phyloP scores from a whole-genome alignment of 2,888 invertebrate genomes.

The Megamerina dolium region DNA sequence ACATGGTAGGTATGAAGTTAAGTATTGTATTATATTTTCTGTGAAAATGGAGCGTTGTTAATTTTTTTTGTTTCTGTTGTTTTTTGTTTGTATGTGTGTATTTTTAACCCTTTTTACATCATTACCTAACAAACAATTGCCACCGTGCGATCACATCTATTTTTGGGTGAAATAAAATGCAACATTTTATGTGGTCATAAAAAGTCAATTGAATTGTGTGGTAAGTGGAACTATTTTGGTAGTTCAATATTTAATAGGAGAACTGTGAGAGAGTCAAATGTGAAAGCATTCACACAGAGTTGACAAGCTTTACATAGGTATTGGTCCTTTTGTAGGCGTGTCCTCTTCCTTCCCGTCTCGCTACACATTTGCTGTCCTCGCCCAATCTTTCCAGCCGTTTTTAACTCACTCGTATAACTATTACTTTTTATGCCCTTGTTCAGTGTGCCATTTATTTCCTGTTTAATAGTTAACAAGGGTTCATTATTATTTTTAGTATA shows the following conservation, averaged over 20 bases:
- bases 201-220: constrained; percentile 41
- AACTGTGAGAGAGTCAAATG: too few relatives aligned
- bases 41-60: too few relatives aligned
- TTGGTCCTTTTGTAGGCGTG: too few relatives aligned
- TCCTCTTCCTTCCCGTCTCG: not conserved
- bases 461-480: constrained; percentile 16
- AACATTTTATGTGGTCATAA: constrained; percentile 43
- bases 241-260: too few relatives aligned
- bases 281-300: too few relatives aligned
- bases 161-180: constrained; percentile 37
- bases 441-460: constrained; percentile 10
- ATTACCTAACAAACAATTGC: constrained; percentile 2
- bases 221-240: too few relatives aligned
- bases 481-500: constrained; percentile 4
- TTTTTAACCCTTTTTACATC: constrained; percentile 10
- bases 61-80: too few relatives aligned
- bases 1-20: too few relatives aligned
- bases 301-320: too few relatives aligned
- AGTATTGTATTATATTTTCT: too few relatives aligned
- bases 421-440: constrained; percentile 1
- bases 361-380: not conserved
- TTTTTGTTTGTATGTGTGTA: not conserved
- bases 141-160: constrained; percentile 13
- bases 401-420: constrained; percentile 17
- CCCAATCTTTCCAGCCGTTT: not conserved